These are phyloP conservation scores for Caprella mutica DNA, from an alignment of 2,888 invertebrate genomes.

Conservation along the genomic window DNA sequence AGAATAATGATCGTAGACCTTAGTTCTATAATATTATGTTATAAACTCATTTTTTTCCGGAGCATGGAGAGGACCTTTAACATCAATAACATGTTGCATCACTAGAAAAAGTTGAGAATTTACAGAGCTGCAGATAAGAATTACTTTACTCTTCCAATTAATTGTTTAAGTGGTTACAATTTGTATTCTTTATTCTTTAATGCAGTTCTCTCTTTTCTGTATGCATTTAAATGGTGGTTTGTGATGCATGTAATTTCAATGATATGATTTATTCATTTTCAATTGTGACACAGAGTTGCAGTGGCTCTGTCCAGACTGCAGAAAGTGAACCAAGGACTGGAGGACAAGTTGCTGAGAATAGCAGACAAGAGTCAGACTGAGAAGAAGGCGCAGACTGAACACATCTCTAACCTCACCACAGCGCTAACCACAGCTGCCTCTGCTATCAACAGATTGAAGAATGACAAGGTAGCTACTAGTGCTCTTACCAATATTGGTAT, in stretches of 20 bases:
- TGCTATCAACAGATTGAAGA: conserved; percentile 41
- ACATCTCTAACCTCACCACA: conserved; percentile 61
- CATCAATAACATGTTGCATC: neutral
- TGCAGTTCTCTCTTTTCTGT: neutral
- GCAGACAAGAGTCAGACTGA: conserved; percentile 86
- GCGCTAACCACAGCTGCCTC: conserved; percentile 42
- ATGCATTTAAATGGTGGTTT: no score
- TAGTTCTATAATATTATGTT: no score
- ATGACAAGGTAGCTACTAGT: conserved; percentile 43
- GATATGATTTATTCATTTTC: no score
- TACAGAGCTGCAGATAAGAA: no score
- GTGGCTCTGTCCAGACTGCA: conserved; percentile 89
- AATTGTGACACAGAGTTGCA: conserved; percentile 68
- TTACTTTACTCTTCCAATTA: neutral
- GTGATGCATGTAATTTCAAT: no score
- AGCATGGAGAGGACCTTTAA: no score
- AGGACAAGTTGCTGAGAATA: conserved; percentile 82
- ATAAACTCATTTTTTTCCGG: no score
- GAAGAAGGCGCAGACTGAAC: conserved; percentile 71
- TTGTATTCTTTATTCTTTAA: neutral
- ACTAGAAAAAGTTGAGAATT: no score
- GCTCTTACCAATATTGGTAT: no score
- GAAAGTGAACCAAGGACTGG: conserved; percentile 84
- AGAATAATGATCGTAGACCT: no score
- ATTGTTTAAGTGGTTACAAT: no score